Evolutionary conservation across 2,797 vertebrate genomes (phyloP).

Genomic region (Anas flavirostris): DNA sequence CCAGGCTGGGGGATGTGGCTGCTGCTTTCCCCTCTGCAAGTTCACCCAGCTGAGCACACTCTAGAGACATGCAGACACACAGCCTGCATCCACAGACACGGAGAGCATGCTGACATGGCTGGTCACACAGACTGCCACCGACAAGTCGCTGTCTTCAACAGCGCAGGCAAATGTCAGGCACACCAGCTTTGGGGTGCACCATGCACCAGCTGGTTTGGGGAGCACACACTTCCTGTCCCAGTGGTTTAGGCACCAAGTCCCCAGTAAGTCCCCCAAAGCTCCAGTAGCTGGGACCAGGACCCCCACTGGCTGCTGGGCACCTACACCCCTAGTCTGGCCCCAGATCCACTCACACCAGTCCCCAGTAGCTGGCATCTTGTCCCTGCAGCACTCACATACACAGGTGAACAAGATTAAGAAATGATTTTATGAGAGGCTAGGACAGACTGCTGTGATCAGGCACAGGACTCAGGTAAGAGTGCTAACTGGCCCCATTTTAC

Average conservation of each 20-base stretch:
- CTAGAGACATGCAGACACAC: neutral
- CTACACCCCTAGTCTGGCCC: accelerated
- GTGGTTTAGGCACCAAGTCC: too few species aligned
- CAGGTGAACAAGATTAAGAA: neutral
- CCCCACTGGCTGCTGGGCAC: accelerated
- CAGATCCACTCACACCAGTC: neutral
- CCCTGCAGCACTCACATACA: neutral
- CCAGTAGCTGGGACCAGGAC: accelerated
- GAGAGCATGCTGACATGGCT: accelerated
- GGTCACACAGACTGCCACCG: neutral
- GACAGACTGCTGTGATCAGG: neutral
- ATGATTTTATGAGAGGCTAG: neutral
- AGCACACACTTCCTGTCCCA: too few species aligned
- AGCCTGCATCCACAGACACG: too few species aligned
- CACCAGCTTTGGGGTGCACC: accelerated
- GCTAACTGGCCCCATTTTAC: neutral
- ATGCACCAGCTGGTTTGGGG: too few species aligned
- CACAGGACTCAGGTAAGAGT: accelerated
- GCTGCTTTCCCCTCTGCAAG: accelerated
- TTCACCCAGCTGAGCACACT: accelerated
- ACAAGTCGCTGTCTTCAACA: neutral
- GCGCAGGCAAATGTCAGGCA: accelerated
- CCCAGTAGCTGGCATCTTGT: neutral
- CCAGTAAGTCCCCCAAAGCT: too few species aligned
- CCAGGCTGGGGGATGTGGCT: accelerated